Evolutionary conservation across 2,797 vertebrate genomes (phyloP), one percentile per base, ranked within the genome.

Genomic region (Anableps anableps): DNA sequence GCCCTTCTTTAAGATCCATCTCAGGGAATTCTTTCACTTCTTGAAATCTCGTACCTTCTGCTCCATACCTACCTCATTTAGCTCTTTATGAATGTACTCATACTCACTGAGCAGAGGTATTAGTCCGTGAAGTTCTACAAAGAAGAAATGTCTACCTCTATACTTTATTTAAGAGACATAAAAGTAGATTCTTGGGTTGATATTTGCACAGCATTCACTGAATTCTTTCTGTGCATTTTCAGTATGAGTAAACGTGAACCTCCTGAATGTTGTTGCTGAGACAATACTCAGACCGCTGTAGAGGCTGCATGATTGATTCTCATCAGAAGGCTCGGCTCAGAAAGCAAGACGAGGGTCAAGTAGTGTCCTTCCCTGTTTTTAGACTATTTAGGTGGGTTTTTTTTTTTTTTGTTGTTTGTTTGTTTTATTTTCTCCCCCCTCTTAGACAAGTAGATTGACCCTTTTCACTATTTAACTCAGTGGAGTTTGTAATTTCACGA

Each of bases 51-150:
- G 88, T 95, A 93, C 91, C 96, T 96, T 96, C 97, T 97, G 95
- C 96, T 97, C 97, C 96, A 96, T 93, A 97, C 97, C 98, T 99
- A 99, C 98, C 98, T 99, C 98, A 98, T 97, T 97, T 97, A 96
- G 96, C 97, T 97, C 97, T 93, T 97, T 97, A 97, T 97, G 97
- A 98, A 99, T 98, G 98, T 99, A 98, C 96, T 97, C 96, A 89
- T 90, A 89, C 91, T 94, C 95, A 90, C 94, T 94, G 96, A 97
- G 97, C 97, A 98, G 97, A 97, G 97, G 96, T 96, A 95, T 91
- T 96, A 97, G 96, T 97, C 97, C 96, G 97, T 98, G 96, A 98
- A 97, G 96, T 96, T 97, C 96, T 96, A 95, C 95, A 94, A 95
- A 95, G 93, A 95, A 93, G 90, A 94, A 72, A 94, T 87, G 97